phyloP scores from a whole-genome alignment of 2,113 vertebrate genomes.

The Rhinoptilus africanus region DNA sequence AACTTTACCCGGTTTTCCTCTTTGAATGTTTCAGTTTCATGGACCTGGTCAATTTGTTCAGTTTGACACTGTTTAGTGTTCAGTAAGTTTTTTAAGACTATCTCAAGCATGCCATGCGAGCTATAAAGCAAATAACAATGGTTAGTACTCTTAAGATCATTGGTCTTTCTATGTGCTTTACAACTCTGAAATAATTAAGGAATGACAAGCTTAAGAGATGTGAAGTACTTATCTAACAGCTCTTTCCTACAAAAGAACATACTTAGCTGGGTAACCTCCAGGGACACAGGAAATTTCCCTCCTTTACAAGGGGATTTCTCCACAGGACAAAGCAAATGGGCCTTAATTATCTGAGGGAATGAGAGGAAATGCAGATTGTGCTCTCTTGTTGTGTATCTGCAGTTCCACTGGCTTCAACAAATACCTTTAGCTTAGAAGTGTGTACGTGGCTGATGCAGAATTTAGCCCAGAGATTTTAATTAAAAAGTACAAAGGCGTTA shows the following conservation, averaged over 20 bases:
- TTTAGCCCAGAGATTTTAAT: neutral
- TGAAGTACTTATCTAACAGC: neutral
- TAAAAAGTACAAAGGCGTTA: conserved; percentile 20
- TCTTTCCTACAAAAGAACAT: neutral
- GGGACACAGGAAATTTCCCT: neutral
- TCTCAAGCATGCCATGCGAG: neutral
- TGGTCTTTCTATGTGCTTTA: neutral
- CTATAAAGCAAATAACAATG: neutral
- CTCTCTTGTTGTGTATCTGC: neutral
- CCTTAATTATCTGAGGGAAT: neutral
- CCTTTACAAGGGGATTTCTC: neutral
- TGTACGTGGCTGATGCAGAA: neutral
- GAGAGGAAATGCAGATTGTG: neutral
- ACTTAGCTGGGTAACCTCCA: neutral
- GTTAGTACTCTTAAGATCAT: neutral
- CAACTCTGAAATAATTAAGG: neutral
- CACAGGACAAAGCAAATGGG: neutral
- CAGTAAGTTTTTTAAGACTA: neutral
- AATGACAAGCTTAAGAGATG: neutral
- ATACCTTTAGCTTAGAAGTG: neutral
- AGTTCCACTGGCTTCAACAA: neutral
- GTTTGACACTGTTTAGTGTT: neutral
- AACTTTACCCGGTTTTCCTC: conserved; percentile 60
- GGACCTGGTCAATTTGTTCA: neutral
- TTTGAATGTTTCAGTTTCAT: neutral